phyloP scores from a whole-genome alignment of 35 echinoderm and acorn worm species.

The Ophiothrix spiculata region DNA sequence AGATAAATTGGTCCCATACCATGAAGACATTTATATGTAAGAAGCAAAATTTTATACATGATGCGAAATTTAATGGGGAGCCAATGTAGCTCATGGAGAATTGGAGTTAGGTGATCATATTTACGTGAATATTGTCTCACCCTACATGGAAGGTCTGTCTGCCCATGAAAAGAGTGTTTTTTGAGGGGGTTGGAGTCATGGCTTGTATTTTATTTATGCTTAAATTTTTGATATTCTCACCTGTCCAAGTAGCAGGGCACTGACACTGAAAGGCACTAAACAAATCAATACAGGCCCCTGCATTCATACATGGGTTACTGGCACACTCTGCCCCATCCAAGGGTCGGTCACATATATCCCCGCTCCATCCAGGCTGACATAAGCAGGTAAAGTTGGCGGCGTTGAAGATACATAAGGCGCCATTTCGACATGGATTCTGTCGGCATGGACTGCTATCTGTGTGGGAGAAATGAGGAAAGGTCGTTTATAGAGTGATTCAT shows the following conservation, averaged over 20 bases:
- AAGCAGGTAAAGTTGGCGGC: constrained; percentile 26
- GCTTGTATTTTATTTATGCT: too few species aligned
- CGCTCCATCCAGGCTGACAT: constrained; percentile 47
- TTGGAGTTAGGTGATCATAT: too few species aligned
- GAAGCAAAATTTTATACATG: too few species aligned
- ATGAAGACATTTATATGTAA: too few species aligned
- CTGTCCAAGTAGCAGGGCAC: not conserved
- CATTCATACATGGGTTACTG: constrained; percentile 30
- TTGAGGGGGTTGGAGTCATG: too few species aligned
- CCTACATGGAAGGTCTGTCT: too few species aligned
- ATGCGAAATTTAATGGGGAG: too few species aligned
- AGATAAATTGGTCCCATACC: too few species aligned
- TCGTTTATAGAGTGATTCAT: not conserved
- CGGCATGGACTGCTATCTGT: constrained; percentile 48
- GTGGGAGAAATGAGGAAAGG: not conserved
- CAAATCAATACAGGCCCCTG: constrained; percentile 20
- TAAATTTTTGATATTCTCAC: too few species aligned
- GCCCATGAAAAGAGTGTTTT: too few species aligned
- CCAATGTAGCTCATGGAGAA: too few species aligned
- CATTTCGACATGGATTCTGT: constrained; percentile 60
- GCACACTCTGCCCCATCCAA: constrained; percentile 28
- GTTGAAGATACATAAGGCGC: constrained; percentile 34
- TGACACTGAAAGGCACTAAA: constrained; percentile 16
- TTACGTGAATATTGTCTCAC: too few species aligned
- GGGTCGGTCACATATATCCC: constrained; percentile 31